These are phyloP conservation scores for Acanthosepion lycidas DNA, from an alignment of 2,888 invertebrate genomes.

Conservation along the genomic window DNA sequence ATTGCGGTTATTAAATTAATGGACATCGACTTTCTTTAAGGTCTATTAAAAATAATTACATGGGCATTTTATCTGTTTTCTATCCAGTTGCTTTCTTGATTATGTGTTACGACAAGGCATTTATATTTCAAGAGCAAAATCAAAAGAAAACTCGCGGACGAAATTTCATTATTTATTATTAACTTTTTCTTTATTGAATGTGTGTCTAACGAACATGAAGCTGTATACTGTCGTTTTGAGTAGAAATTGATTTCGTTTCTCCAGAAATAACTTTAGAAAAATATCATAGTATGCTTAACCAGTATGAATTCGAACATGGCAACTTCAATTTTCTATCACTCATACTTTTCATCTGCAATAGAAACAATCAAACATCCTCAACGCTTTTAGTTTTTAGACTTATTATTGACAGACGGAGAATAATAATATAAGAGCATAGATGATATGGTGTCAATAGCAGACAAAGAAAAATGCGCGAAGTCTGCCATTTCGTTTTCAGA, in stretches of 20 bases:
- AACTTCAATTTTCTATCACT: too few species aligned
- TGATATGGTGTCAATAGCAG: too few species aligned
- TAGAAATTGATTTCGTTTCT: constrained; percentile 33
- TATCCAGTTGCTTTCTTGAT: background rate
- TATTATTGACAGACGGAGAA: too few species aligned
- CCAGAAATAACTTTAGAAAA: background rate
- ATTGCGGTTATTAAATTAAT: background rate
- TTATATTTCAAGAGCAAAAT: background rate
- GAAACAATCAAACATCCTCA: too few species aligned
- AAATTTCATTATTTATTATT: background rate
- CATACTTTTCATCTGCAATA: too few species aligned
- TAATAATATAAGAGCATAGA: too few species aligned
- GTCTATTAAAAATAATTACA: constrained; percentile 1
- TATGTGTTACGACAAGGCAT: background rate
- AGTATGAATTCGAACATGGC: too few species aligned
- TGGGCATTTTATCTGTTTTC: background rate
- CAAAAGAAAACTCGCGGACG: background rate
- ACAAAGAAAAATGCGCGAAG: too few species aligned
- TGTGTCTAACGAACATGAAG: background rate
- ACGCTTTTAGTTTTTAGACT: too few species aligned
- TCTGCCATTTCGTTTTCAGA: too few species aligned
- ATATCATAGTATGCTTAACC: too few species aligned
- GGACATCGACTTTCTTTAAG: background rate
- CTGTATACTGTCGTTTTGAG: background rate
- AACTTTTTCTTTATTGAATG: background rate